Conservation (phyloP, 2,797 vertebrate species). For the Catharus ustulatus region DNA sequence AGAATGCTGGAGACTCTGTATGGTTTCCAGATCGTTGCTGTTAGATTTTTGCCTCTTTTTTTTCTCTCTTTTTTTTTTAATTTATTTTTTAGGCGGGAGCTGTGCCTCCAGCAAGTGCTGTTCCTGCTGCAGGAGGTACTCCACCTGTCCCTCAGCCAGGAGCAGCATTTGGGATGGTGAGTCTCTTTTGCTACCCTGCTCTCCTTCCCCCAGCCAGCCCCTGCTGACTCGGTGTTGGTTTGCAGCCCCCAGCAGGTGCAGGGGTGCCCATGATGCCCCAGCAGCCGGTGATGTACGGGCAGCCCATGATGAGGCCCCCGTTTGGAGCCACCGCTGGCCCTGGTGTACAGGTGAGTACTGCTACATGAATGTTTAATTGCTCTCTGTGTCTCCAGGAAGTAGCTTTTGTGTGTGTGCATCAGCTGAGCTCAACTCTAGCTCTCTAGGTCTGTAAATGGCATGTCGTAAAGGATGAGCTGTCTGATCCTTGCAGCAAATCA, state of each 20-base stretch:
- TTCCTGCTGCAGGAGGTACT: conserved; percentile 70
- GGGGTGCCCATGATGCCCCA: conserved; percentile 92
- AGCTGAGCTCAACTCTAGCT: not conserved
- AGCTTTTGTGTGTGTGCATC: not conserved
- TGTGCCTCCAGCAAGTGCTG: conserved; percentile 77
- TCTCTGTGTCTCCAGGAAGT: not conserved
- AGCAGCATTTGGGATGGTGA: conserved; percentile 91
- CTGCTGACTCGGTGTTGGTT: not conserved
- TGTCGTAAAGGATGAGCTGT: not conserved
- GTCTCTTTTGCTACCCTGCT: not conserved
- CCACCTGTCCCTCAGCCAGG: conserved; percentile 80
- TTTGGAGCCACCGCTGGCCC: conserved; percentile 85
- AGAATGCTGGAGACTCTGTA: not conserved
- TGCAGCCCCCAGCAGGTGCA: conserved; percentile 85
- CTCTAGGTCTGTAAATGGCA: not conserved
- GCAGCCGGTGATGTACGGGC: conserved; percentile 87
- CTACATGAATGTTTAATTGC: accelerated
- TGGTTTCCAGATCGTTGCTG: not conserved
- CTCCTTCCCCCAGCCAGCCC: not conserved
- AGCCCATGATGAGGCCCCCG: conserved; percentile 93
- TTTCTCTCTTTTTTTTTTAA: accelerated
- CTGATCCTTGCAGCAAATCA: not conserved
- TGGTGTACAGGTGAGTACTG: conserved; percentile 84
- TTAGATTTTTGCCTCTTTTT: not conserved
- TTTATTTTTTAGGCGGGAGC: conserved; percentile 72